Conservation (phyloP, 2,113 vertebrate genomes). For the Alouatta palliata region DNA sequence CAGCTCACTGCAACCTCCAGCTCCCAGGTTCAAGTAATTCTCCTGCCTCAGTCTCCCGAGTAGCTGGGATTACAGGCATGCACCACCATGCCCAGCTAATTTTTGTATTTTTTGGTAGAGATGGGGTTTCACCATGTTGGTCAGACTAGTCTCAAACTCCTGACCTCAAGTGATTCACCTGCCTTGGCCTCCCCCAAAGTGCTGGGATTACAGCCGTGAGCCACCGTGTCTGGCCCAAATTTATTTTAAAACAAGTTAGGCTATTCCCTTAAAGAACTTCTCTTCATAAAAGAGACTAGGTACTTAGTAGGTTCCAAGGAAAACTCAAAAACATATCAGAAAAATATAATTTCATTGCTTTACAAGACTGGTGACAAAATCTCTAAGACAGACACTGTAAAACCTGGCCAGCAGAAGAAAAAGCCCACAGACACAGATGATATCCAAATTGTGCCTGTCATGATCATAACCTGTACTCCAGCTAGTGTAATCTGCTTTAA, state of each 20-base stretch:
- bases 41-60: no score
- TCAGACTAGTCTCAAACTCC: no score
- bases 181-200: no score
- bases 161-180: no score
- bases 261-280: constrained; percentile 5
- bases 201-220: no score
- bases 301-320: constrained; percentile 18
- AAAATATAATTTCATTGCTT: constrained; percentile 8
- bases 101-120: no score
- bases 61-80: no score
- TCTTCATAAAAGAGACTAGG: constrained; percentile 17
- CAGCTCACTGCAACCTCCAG: no score
- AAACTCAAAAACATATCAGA: background rate
- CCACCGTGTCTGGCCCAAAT: background rate
- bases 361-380: constrained; percentile 3
- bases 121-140: no score
- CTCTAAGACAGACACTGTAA: background rate
- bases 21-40: no score
- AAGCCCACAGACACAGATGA: background rate
- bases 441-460: background rate
- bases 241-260: constrained; percentile 39
- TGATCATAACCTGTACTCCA: background rate
- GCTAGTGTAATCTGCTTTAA: background rate
- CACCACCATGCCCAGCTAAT: no score
- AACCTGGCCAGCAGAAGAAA: background rate